Conservation (phyloP, 2,113 vertebrate genomes). For the Romanogobio albipinnatus region DNA sequence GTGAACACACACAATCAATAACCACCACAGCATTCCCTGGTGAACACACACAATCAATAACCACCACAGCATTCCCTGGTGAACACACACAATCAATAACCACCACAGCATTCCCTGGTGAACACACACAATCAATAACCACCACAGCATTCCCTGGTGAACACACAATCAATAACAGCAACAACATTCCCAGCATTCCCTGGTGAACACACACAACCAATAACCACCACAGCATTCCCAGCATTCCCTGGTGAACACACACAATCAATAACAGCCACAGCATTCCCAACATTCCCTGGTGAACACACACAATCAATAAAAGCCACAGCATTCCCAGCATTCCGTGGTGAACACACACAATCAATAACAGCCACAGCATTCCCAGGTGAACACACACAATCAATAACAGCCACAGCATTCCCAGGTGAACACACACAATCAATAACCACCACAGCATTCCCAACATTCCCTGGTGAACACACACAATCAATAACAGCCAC, state of each 20-base stretch:
- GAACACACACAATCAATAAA: background rate
- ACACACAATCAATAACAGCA: too few species aligned
- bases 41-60: too few species aligned
- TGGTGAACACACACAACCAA: background rate
- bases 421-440: background rate
- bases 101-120: too few species aligned
- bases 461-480: background rate
- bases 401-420: background rate
- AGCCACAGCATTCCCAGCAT: background rate
- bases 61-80: too few species aligned
- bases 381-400: background rate
- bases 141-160: too few species aligned
- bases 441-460: too few species aligned
- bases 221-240: background rate
- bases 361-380: background rate
- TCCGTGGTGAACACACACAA: background rate
- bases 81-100: too few species aligned
- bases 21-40: background rate
- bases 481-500: background rate
- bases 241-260: background rate
- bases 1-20: background rate
- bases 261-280: background rate
- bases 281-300: background rate
- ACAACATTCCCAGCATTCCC: too few species aligned
- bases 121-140: too few species aligned